Conservation (phyloP, 2,797 vertebrate species). For the Lepus oiostolus region DNA sequence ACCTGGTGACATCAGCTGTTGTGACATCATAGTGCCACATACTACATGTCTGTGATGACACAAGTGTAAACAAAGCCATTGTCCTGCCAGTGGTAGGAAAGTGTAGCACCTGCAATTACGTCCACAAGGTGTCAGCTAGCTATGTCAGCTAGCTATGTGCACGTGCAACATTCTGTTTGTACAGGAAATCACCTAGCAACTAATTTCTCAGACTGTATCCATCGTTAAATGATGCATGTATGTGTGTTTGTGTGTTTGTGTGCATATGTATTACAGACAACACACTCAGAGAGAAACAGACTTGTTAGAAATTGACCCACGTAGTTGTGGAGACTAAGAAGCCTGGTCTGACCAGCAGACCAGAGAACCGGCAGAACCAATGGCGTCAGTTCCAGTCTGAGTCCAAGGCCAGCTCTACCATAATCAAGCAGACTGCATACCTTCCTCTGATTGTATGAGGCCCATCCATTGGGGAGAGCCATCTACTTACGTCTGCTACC, state of each 20-base stretch:
- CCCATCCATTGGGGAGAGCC: not conserved
- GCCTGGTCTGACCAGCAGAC: not conserved
- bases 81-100: too few species aligned
- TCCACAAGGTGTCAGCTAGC: too few species aligned
- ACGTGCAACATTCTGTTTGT: too few species aligned
- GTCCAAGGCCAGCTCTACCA: not conserved
- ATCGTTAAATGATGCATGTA: not conserved
- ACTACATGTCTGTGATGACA: too few species aligned
- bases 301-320: not conserved
- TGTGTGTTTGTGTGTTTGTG: rapidly evolving
- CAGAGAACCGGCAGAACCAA: not conserved
- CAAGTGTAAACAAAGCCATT: too few species aligned
- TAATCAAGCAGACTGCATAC: not conserved
- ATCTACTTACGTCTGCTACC: not conserved
- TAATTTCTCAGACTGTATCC: too few species aligned
- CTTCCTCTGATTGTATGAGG: not conserved
- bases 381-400: too few species aligned
- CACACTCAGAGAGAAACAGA: not conserved
- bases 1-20: too few species aligned
- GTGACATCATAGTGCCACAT: too few species aligned
- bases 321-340: not conserved
- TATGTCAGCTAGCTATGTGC: too few species aligned
- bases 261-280: not conserved
- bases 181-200: too few species aligned
- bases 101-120: too few species aligned